These are phyloP conservation scores for Macropodus opercularis DNA, from an alignment of 2,797 vertebrate species.

Conservation along the genomic window DNA sequence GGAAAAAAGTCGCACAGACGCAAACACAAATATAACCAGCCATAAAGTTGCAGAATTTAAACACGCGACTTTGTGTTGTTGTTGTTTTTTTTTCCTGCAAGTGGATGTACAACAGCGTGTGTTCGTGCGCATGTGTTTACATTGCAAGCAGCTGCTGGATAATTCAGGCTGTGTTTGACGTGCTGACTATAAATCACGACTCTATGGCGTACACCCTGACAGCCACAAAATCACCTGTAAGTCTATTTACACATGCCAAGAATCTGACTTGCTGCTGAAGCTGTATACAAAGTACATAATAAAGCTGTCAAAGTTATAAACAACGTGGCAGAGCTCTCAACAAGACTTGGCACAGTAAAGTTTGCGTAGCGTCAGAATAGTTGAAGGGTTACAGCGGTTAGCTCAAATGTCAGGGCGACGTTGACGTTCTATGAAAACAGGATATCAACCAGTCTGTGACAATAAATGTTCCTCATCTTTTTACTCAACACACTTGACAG, in stretches of 20 bases:
- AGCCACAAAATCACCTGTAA: constrained; percentile 66
- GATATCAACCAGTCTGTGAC: constrained; percentile 13
- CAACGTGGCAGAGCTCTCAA: constrained; percentile 37
- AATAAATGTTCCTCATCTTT: constrained; percentile 19
- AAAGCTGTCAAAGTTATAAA: constrained; percentile 71
- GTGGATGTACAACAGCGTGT: neutral
- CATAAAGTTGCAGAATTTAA: constrained; percentile 8
- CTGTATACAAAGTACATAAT: constrained; percentile 61
- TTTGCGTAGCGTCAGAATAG: constrained; percentile 29
- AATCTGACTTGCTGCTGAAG: constrained; percentile 51
- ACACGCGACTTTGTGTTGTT: constrained; percentile 21
- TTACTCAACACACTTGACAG: constrained; percentile 10
- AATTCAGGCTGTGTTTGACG: constrained; percentile 54
- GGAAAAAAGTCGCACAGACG: neutral
- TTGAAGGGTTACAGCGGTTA: constrained; percentile 28
- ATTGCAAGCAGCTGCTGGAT: constrained; percentile 47
- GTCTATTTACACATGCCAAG: constrained; percentile 64
- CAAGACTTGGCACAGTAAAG: constrained; percentile 43
- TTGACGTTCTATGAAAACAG: constrained; percentile 31
- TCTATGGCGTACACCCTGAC: constrained; percentile 49
- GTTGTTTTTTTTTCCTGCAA: constrained; percentile 14
- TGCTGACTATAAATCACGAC: constrained; percentile 60
- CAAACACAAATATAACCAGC: constrained; percentile 20
- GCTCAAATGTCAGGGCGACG: constrained; percentile 25
- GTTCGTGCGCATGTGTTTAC: constrained; percentile 33